A percentile compares a stretch with the other conserved stretches of the same genome.
Conservation (phyloP, 2,113 vertebrate species). For the Gobiocypris rarus region DNA sequence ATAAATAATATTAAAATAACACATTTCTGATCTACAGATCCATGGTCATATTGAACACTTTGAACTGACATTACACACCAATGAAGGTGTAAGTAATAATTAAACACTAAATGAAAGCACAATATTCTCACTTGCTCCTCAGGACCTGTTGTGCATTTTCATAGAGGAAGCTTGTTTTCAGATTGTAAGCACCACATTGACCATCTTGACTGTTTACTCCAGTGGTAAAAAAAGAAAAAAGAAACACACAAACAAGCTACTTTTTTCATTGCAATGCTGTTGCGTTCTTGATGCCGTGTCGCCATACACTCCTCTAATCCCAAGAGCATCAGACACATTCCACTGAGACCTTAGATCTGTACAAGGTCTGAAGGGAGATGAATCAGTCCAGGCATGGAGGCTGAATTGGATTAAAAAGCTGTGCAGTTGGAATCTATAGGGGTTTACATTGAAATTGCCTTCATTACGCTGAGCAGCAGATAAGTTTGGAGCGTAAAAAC, state of each 20-base stretch:
- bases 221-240: neutral
- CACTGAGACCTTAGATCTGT: neutral
- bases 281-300: neutral
- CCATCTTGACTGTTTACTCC: neutral
- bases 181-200: neutral
- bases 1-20: too few species aligned
- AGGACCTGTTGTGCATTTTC: neutral
- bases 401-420: constrained; percentile 31
- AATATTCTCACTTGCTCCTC: too few species aligned
- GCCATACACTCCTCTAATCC: neutral
- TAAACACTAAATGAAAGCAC: neutral
- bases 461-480: constrained; percentile 20
- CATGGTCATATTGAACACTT: neutral
- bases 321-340: neutral
- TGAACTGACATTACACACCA: neutral
- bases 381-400: neutral
- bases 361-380: neutral
- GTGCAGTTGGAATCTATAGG: constrained; percentile 34
- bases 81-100: neutral
- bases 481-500: constrained; percentile 6
- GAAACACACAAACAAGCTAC: neutral
- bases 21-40: too few species aligned
- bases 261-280: neutral
- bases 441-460: constrained; percentile 31
- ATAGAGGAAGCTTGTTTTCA: neutral